phyloP scores from a whole-genome alignment of 2,797 vertebrate species.

The Dromococcyx pavoninus region DNA sequence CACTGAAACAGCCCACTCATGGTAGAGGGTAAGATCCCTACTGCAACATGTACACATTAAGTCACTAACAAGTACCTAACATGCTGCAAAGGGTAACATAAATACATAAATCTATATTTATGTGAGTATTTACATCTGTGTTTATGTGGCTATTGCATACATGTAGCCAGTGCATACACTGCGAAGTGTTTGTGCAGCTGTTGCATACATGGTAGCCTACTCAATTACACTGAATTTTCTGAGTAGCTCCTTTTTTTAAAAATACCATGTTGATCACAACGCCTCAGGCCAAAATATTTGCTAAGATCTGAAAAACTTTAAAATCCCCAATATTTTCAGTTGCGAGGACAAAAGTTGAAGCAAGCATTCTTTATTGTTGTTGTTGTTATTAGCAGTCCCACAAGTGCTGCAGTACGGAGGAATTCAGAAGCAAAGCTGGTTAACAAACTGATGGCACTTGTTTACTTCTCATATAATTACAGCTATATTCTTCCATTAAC shows the following conservation, averaged over 20 bases:
- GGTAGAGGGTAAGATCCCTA: neutral
- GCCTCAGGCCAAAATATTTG: neutral
- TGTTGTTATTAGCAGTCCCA: neutral
- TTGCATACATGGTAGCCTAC: accelerated
- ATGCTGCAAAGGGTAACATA: accelerated
- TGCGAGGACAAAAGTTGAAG: neutral
- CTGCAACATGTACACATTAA: neutral
- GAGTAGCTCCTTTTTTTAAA: neutral
- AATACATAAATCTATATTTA: too few species aligned
- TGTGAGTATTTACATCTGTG: too few species aligned
- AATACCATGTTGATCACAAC: neutral
- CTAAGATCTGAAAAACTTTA: neutral
- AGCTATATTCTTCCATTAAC: neutral
- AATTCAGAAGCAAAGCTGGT: neutral
- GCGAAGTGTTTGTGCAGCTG: neutral
- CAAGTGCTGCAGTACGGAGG: neutral
- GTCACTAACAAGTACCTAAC: neutral
- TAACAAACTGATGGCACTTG: neutral
- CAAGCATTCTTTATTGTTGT: neutral
- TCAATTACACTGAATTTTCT: neutral
- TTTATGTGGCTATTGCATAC: neutral
- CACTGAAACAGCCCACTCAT: neutral
- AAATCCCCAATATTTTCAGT: neutral
- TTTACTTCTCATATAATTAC: neutral
- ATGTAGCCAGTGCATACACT: neutral